A percentile compares a stretch with the other conserved stretches of the same genome.
These are phyloP conservation scores for Charadrius vociferus DNA, from an alignment of 2,113 vertebrate species.

Conservation along the genomic window DNA sequence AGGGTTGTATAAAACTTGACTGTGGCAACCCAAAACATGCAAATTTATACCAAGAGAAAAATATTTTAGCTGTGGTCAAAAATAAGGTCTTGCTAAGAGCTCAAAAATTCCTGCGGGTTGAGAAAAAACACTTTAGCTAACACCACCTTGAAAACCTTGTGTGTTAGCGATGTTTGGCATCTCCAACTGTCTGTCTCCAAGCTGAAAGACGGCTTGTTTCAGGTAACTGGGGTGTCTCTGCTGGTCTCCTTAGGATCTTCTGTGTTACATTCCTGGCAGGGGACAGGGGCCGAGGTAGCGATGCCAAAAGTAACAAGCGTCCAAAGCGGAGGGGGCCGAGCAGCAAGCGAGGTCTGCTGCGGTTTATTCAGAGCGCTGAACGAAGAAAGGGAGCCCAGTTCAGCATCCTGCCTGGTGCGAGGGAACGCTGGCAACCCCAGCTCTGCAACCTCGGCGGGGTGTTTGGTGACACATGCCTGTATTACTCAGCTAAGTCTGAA, in stretches of 20 bases:
- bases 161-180: background rate
- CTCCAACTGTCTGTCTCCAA: background rate
- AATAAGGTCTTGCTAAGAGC: background rate
- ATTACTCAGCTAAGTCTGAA: background rate
- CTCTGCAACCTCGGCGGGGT: background rate
- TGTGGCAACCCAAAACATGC: background rate
- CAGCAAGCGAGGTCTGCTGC: background rate
- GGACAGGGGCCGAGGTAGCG: background rate
- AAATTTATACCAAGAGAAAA: background rate
- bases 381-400: background rate
- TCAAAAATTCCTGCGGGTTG: background rate
- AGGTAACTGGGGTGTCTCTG: background rate
- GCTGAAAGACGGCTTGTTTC: slow-evolving; percentile 53
- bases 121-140: background rate
- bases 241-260: background rate
- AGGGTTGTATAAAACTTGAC: background rate
- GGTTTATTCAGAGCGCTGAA: background rate
- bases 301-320: slow-evolving; percentile 24
- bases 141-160: background rate
- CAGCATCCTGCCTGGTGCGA: background rate
- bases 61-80: background rate
- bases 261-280: background rate
- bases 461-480: background rate
- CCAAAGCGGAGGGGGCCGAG: background rate
- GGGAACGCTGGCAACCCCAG: background rate